These are phyloP conservation scores for Holothuria glaberrima DNA, from an alignment of 35 echinoderm and acorn worm genomes.

Conservation along the genomic window DNA sequence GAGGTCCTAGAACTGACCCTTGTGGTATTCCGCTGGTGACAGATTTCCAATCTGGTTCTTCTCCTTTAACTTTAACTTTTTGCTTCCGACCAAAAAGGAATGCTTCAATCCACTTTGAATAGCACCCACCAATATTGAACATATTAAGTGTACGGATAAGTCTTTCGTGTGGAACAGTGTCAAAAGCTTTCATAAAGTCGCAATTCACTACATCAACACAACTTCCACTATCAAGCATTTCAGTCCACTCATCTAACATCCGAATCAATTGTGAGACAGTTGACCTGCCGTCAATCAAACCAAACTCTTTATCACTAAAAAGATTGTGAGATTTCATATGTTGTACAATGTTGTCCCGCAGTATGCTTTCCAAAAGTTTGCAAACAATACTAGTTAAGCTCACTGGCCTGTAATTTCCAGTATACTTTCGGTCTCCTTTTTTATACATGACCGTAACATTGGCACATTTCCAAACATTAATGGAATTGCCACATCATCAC, in stretches of 20 bases:
- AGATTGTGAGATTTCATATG: too few relatives aligned
- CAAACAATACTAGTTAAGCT: too few relatives aligned
- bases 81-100: not conserved
- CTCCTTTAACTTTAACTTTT: not conserved
- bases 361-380: too few relatives aligned
- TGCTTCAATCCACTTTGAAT: constrained; percentile 7
- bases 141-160: not conserved
- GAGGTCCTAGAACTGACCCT: too few relatives aligned
- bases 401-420: too few relatives aligned
- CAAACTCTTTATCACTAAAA: not conserved
- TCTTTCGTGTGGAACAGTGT: too few relatives aligned
- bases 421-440: not conserved
- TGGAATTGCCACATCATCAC: too few relatives aligned
- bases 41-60: too few relatives aligned
- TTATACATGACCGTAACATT: constrained; percentile 8
- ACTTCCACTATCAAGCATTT: not conserved
- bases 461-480: constrained; percentile 7
- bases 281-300: too few relatives aligned
- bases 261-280: constrained; percentile 13
- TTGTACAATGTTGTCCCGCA: too few relatives aligned
- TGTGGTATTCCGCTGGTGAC: too few relatives aligned
- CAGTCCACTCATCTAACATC: not conserved
- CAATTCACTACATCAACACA: not conserved
- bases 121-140: constrained; percentile 11
- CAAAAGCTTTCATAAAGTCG: not conserved